Evolutionary conservation across 2,797 vertebrate genomes (phyloP).

Genomic region (Sebastes kiyomatsui): DNA sequence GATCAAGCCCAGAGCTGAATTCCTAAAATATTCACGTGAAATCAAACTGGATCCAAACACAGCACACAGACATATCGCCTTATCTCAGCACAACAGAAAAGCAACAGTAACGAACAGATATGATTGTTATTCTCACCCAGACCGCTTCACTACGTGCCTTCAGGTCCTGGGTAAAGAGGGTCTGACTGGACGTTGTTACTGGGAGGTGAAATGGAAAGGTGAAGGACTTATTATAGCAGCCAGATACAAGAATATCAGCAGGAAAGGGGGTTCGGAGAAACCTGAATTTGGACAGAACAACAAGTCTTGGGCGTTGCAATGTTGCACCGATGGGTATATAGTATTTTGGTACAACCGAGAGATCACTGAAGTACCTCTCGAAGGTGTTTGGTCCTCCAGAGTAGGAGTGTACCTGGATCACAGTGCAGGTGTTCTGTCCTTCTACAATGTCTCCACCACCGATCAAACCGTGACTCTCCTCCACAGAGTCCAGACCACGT

Average conservation of each 20-base stretch:
- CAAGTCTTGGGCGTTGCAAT: slow-evolving; percentile 3
- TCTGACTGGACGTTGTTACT: not conserved
- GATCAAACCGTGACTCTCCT: not conserved
- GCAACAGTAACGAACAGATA: not conserved
- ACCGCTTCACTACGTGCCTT: accelerated
- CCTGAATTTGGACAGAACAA: not conserved
- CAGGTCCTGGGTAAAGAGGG: slow-evolving; percentile 2
- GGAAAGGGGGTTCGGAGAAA: accelerated
- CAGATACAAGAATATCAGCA: not conserved
- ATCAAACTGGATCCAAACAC: not conserved
- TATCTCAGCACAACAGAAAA: slow-evolving; percentile 1
- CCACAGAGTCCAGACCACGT: slow-evolving; percentile 23
- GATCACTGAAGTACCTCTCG: too few relatives aligned
- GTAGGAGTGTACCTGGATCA: slow-evolving; percentile 22
- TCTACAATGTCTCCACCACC: not conserved
- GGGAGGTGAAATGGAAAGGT: not conserved
- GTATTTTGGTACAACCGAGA: too few relatives aligned
- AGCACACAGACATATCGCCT: not conserved
- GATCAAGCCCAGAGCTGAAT: not conserved
- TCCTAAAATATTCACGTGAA: not conserved
- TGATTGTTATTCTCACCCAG: not conserved
- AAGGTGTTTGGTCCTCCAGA: not conserved
- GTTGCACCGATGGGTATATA: too few relatives aligned
- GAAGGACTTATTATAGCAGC: not conserved
- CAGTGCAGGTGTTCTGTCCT: not conserved